Percentiles rank a stretch among this genome's conserved stretches.
Conservation (phyloP, 30 jellyfish, hydroid and myxozoan species). For the Catostylus mosaicus region DNA sequence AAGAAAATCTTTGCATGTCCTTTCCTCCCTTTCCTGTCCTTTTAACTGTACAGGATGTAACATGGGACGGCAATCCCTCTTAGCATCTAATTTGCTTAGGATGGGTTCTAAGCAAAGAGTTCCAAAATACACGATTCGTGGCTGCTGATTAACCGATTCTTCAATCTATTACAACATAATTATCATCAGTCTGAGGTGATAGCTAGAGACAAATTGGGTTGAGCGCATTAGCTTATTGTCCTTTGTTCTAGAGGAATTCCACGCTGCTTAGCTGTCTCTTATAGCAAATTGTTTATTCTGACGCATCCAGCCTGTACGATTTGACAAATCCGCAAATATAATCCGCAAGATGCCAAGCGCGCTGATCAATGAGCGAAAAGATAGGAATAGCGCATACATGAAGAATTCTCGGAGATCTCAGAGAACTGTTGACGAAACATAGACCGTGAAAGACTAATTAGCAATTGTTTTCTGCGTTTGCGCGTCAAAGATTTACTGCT, state of each 20-base stretch:
- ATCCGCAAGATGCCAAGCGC: conserved; percentile 33
- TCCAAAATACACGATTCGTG: conserved; percentile 53
- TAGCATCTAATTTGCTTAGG: conserved; percentile 17
- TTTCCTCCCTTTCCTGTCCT: conserved; percentile 42
- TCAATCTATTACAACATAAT: conserved; percentile 39
- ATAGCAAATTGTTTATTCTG: conserved; percentile 56
- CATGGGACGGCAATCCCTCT: conserved; percentile 10
- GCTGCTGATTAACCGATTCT: conserved; percentile 36
- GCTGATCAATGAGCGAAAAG: neutral
- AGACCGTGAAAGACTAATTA: conserved; percentile 1
- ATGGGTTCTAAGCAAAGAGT: neutral
- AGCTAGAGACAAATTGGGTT: conserved; percentile 76
- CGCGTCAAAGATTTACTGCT: conserved; percentile 35
- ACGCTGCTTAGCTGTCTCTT: conserved; percentile 67
- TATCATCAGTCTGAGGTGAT: conserved; percentile 57
- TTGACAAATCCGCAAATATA: conserved; percentile 14
- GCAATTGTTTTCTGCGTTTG: conserved; percentile 22
- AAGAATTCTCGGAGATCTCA: neutral
- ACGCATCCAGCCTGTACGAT: conserved; percentile 53
- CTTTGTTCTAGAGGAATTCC: conserved; percentile 70
- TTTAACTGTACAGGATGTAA: conserved; percentile 38
- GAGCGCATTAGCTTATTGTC: conserved; percentile 68
- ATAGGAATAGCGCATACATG: neutral
- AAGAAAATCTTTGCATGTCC: neutral
- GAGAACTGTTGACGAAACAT: conserved; percentile 22